phyloP scores from a whole-genome alignment of 2,113 vertebrate species.

The Solenodon paradoxus region DNA sequence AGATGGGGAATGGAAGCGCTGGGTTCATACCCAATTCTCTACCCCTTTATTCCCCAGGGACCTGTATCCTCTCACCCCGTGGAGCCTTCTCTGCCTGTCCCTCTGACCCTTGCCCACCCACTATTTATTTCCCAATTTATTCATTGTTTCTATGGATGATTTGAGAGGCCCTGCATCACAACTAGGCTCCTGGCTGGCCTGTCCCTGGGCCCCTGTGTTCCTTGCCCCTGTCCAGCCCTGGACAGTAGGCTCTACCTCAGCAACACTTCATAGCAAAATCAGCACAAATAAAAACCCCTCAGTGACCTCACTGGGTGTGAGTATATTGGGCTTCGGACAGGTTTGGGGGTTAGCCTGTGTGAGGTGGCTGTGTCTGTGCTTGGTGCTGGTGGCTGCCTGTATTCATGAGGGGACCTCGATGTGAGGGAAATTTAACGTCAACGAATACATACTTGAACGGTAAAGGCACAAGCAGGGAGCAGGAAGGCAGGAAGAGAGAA shows the following conservation, averaged over 20 bases:
- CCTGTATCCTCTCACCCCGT: conserved; percentile 22
- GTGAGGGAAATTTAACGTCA: not conserved
- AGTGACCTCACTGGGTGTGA: conserved; percentile 70
- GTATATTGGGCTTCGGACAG: conserved; percentile 54
- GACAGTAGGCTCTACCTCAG: conserved; percentile 81
- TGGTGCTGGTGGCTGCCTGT: conserved; percentile 24
- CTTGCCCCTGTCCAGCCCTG: conserved; percentile 57
- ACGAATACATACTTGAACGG: no score
- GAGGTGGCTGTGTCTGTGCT: not conserved
- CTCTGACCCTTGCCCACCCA: not conserved
- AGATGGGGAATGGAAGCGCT: conserved; percentile 31
- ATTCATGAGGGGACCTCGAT: not conserved
- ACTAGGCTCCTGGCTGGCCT: conserved; percentile 37
- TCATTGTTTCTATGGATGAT: conserved; percentile 52
- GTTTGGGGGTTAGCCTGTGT: conserved; percentile 15
- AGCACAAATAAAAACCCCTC: conserved; percentile 78
- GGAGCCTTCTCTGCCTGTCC: conserved; percentile 26
- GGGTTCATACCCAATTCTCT: not conserved
- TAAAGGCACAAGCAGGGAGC: no score
- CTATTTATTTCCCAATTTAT: conserved; percentile 50
- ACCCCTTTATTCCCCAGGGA: not conserved
- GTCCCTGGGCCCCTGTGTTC: conserved; percentile 51
- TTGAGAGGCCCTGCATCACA: conserved; percentile 51
- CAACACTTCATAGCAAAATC: conserved; percentile 80
- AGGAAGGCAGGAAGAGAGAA: no score